Evolutionary conservation across 2,888 invertebrate genomes (phyloP).

Genomic region (Luperina nickerlii): DNA sequence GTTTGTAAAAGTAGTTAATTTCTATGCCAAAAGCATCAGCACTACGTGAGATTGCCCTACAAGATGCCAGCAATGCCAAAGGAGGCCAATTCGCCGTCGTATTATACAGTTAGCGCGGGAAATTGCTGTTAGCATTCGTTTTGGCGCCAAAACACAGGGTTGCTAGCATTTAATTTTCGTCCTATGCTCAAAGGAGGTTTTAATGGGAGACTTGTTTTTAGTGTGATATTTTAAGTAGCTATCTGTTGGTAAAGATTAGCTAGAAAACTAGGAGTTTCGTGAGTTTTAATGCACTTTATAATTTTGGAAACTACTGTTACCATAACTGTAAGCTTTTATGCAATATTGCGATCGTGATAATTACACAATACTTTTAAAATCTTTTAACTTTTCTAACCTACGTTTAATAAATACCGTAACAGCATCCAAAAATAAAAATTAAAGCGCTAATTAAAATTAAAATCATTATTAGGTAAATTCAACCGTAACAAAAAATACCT

Average conservation of each 20-base stretch:
- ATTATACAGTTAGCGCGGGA: slow-evolving; percentile 73
- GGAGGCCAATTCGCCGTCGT: slow-evolving; percentile 64
- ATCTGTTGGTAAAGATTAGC: background rate
- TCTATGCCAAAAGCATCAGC: slow-evolving; percentile 50
- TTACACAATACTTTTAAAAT: background rate
- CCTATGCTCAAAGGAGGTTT: slow-evolving; percentile 21
- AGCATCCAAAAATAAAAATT: background rate
- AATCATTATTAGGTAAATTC: background rate
- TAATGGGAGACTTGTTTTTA: background rate
- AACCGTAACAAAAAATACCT: background rate
- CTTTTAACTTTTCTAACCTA: background rate
- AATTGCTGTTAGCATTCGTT: slow-evolving; percentile 74
- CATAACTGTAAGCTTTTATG: background rate
- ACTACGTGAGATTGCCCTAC: slow-evolving; percentile 43
- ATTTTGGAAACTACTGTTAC: background rate
- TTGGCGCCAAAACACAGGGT: slow-evolving; percentile 72
- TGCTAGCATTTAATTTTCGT: slow-evolving; percentile 44
- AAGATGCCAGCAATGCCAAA: slow-evolving; percentile 53
- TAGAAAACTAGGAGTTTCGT: background rate
- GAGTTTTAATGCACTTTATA: background rate
- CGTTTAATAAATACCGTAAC: background rate
- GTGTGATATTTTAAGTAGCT: background rate
- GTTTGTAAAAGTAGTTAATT: slow-evolving; percentile 51
- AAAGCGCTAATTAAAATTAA: background rate
- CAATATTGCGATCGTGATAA: background rate